Evolutionary conservation across 2,888 invertebrate species (phyloP), one percentile per base, ranked within the genome.

Genomic region (Empis livida): DNA sequence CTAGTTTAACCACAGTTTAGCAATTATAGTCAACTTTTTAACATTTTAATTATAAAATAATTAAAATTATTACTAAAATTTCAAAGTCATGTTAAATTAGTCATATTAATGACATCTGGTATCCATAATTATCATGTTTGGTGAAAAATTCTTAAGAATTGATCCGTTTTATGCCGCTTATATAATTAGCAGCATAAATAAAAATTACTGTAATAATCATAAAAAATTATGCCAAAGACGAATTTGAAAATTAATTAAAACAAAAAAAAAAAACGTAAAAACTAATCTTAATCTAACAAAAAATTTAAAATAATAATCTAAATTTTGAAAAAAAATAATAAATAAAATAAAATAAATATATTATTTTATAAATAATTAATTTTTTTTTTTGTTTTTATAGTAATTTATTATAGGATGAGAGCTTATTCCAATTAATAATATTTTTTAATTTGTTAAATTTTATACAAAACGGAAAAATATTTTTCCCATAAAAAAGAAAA

Each of bases 401-500:
- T 20, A 5, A 5, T 20, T 20, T 20, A 20, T 20, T 20, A 20
- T 20, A 20, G 5, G 20, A 43, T 27, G 35, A 46, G 44, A 46
- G 44, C 37, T 16, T 47, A 47, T 50, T 50, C 48, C 40, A 10
- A 46, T 48, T 45, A 15, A 20, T 43, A 32, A 46, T 43, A 41
- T 44, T 37, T 46, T 45, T 50, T 48, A 46, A 27, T 27, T 43
- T 48, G 50, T 51, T 51, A 49, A 47, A 49, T 42, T 49, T 30
- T 35, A 41, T n/a, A 20, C 43, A 46, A 41, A n/a, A 17, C 31
- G 32, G 5, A 27, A 27, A 27, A 6, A 27, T 42, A 17, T 35
- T n/a, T n/a, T n/a, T n/a, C n/a, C 20, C 20, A 44, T 40, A 31
- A 42, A 43, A 27, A 40, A 42, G 23, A 11, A 10, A 49, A 16